Percentiles rank a stretch among this genome's conserved stretches.
phyloP scores from a whole-genome alignment of 2,113 vertebrate genomes.

The Addax nasomaculatus region DNA sequence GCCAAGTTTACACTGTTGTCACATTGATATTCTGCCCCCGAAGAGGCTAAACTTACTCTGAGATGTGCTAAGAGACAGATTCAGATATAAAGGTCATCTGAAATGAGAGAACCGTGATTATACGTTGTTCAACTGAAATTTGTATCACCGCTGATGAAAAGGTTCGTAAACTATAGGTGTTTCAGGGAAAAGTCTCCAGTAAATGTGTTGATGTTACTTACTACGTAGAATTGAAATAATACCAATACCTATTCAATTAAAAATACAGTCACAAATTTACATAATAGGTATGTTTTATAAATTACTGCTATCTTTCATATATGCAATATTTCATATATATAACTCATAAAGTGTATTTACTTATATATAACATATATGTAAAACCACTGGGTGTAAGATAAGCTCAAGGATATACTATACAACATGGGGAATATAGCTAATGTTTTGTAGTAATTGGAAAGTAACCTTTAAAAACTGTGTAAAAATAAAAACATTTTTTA shows the following conservation, averaged over 20 bases:
- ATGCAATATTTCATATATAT: background rate
- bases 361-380: background rate
- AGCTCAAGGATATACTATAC: background rate
- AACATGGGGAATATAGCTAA: too few species aligned
- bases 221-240: background rate
- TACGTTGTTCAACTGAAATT: too few species aligned
- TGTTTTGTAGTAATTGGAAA: background rate
- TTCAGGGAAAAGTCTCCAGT: background rate
- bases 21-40: background rate
- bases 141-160: background rate
- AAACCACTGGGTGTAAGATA: background rate
- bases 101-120: background rate
- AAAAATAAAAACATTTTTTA: background rate
- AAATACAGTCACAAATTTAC: background rate
- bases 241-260: background rate
- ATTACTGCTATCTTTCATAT: background rate
- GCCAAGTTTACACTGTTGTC: background rate
- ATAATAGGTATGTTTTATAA: background rate
- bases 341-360: background rate
- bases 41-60: background rate
- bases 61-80: background rate
- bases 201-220: background rate
- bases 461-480: background rate
- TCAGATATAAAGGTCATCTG: background rate
- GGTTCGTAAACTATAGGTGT: background rate